Evolutionary conservation across 2,113 vertebrate species (phyloP).

Genomic region (Anhinga anhinga): DNA sequence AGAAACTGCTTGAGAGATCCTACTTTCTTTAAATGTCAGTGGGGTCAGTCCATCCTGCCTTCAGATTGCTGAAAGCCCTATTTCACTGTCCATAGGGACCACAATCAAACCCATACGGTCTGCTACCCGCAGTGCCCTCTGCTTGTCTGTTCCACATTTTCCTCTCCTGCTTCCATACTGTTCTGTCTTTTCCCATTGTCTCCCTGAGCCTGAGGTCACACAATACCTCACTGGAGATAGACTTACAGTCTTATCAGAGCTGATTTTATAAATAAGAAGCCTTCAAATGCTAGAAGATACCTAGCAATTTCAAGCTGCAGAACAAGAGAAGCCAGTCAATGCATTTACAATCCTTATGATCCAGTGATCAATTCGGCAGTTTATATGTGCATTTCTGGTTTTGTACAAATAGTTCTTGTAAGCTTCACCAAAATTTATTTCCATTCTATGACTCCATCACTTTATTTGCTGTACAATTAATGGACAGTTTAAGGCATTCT

Average conservation of each 20-base stretch:
- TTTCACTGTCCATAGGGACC: background rate
- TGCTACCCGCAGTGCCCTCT: rapidly evolving
- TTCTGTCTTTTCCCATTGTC: background rate
- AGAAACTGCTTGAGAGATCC: background rate
- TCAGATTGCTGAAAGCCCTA: background rate
- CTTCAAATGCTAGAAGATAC: background rate
- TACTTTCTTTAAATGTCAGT: background rate
- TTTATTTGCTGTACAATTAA: background rate
- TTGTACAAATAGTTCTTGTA: background rate
- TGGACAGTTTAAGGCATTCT: background rate
- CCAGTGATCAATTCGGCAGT: background rate
- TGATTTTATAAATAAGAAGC: background rate
- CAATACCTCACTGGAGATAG: background rate
- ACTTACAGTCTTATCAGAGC: background rate
- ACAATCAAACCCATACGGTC: background rate
- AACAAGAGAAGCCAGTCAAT: background rate
- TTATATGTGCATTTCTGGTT: background rate
- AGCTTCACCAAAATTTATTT: background rate
- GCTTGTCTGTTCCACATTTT: background rate
- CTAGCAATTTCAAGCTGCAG: background rate
- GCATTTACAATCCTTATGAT: background rate
- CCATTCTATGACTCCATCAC: background rate
- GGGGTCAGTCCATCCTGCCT: background rate
- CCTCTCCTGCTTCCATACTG: background rate
- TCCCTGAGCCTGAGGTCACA: background rate